These are phyloP conservation scores for Gorsachius magnificus DNA, from an alignment of 2,797 vertebrate genomes.

Conservation along the genomic window DNA sequence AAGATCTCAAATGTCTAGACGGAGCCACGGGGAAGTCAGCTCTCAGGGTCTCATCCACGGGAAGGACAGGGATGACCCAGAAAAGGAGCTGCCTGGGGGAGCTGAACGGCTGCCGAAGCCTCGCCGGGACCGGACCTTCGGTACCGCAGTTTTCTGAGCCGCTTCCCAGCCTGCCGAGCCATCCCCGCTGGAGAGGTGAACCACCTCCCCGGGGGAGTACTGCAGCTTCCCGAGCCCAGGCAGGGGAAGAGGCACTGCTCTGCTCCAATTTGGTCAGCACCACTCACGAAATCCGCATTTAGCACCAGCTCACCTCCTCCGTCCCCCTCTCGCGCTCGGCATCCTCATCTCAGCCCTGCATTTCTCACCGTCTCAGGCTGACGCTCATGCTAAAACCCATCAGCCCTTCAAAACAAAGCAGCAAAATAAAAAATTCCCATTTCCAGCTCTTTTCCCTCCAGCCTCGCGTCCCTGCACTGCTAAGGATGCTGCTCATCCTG, in stretches of 20 bases:
- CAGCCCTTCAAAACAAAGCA: background rate
- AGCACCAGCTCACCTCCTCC: background rate
- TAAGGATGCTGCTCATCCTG: background rate
- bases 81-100: background rate
- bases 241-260: background rate
- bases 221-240: background rate
- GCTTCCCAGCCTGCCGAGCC: background rate
- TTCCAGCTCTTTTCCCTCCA: background rate
- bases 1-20: background rate
- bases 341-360: background rate
- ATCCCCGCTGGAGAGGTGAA: background rate
- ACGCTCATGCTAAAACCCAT: background rate
- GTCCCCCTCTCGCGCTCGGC: background rate
- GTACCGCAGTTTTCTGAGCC: background rate
- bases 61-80: background rate
- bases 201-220: background rate
- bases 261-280: background rate
- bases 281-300: background rate
- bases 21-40: background rate
- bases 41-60: background rate
- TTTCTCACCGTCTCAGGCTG: background rate
- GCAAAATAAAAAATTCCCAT: accelerated
- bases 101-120: background rate
- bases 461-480: background rate
- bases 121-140: accelerated